Percentiles rank a stretch among this genome's conserved stretches.
Conservation (phyloP, 1,140 invertebrate species). For the Trichonephila inaurata region DNA sequence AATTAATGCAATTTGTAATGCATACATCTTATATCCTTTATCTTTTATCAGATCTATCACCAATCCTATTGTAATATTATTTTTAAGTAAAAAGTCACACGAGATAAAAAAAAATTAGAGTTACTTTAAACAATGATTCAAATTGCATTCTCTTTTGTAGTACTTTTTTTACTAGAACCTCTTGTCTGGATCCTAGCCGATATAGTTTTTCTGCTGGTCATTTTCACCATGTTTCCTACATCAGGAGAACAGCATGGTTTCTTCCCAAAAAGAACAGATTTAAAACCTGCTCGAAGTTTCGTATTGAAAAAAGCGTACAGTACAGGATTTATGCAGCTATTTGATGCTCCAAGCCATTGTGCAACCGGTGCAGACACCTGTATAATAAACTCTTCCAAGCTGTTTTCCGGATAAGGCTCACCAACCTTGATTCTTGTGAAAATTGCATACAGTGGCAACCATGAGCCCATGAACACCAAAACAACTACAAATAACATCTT, state of each 20-base stretch:
- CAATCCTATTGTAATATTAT: no score
- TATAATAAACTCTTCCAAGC: slow-evolving; percentile 75
- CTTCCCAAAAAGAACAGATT: slow-evolving; percentile 8
- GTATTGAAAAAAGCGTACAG: slow-evolving; percentile 83
- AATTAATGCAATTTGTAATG: no score
- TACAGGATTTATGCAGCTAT: slow-evolving; percentile 83
- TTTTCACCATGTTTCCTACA: neutral
- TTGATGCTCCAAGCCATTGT: slow-evolving; percentile 83
- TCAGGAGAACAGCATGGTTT: slow-evolving; percentile 30
- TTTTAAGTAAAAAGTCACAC: no score
- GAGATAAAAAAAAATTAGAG: no score
- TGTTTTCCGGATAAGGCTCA: slow-evolving; percentile 80
- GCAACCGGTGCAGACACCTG: slow-evolving; percentile 80
- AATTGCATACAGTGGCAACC: slow-evolving; percentile 96
- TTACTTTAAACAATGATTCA: neutral
- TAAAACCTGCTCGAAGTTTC: slow-evolving; percentile 82
- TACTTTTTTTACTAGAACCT: slow-evolving; percentile 17
- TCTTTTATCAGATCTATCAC: no score
- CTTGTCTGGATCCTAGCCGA: neutral
- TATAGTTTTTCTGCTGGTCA: slow-evolving; percentile 11
- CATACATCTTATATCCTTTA: no score
- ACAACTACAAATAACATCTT: slow-evolving; percentile 98
- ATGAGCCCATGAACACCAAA: slow-evolving; percentile 95
- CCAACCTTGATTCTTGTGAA: slow-evolving; percentile 91
- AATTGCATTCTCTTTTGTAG: neutral